These are phyloP conservation scores for Diceros bicornis DNA, from an alignment of 2,797 vertebrate species.

Conservation along the genomic window DNA sequence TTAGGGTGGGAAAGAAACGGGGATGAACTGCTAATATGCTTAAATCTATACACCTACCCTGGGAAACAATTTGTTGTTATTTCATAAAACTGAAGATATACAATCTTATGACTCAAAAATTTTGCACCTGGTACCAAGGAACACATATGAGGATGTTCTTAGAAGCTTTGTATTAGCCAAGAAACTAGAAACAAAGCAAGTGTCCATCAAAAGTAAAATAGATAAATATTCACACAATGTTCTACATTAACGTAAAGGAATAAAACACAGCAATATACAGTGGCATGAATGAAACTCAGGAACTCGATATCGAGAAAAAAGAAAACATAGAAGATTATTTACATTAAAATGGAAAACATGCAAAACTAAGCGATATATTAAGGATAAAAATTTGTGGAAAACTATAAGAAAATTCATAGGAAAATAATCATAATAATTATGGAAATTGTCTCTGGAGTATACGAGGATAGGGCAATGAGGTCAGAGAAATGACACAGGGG, in stretches of 20 bases:
- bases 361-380: background rate
- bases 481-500: background rate
- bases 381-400: background rate
- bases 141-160: background rate
- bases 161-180: background rate
- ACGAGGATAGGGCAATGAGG: accelerated
- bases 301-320: background rate
- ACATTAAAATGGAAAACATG: background rate
- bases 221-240: background rate
- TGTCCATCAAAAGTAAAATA: background rate
- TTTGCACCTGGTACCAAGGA: background rate
- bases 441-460: background rate
- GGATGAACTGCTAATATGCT: background rate
- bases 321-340: background rate
- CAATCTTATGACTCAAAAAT: background rate
- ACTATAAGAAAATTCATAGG: background rate
- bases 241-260: background rate
- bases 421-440: background rate
- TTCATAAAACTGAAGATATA: background rate
- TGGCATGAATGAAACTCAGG: background rate
- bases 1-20: background rate
- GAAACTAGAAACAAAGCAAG: background rate
- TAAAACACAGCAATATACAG: background rate
- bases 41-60: background rate
- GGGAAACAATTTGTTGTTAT: background rate